Conservation (phyloP, 2,888 invertebrate genomes). For the Drosophila yooni region DNA sequence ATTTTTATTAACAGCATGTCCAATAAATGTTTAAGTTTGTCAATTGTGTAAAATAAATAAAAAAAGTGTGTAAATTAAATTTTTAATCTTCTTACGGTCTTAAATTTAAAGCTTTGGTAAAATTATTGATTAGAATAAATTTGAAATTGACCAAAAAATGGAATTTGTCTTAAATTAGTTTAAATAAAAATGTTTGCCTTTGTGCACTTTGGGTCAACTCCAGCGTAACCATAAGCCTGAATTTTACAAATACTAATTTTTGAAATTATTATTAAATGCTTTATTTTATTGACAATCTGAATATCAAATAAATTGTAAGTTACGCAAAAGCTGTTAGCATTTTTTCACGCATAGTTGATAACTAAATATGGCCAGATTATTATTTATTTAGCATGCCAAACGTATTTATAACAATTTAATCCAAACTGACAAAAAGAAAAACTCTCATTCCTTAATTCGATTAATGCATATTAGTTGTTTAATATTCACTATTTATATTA, state of each 20-base stretch:
- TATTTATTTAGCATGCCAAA: constrained; percentile 3
- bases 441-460: not conserved
- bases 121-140: not conserved
- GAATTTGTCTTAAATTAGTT: not conserved
- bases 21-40: not conserved
- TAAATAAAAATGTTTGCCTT: not conserved
- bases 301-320: not conserved
- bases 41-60: not conserved
- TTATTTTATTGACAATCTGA: not conserved
- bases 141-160: not conserved
- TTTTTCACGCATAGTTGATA: constrained; percentile 1
- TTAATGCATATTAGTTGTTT: not conserved
- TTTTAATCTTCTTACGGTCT: not conserved
- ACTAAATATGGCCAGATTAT: constrained; percentile 11
- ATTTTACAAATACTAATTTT: not conserved
- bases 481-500: not conserved
- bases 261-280: not conserved
- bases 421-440: not conserved
- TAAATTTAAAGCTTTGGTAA: not conserved
- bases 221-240: not conserved
- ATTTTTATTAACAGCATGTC: not conserved
- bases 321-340: not conserved
- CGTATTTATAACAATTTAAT: constrained; percentile 12
- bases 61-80: not conserved
- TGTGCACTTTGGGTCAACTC: not conserved